Base-by-base conservation (phyloP, 2,888 invertebrate species). In the Trypoxylon attenuatum region DNA sequence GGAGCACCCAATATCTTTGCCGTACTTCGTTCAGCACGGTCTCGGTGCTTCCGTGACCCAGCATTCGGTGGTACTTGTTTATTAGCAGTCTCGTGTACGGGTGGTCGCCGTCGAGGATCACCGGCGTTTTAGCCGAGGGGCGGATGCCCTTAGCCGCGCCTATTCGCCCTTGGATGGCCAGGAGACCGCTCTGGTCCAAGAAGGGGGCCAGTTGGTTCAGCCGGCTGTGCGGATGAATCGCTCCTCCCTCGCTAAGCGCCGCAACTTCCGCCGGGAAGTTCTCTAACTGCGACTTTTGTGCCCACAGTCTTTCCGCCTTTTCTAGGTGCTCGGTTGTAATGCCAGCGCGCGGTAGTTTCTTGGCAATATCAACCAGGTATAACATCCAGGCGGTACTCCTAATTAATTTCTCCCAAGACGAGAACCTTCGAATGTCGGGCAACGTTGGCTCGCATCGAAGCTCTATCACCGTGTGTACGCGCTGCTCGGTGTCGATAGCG, bases 1-100 rank as follows among this genome's bases (percentile, higher is more conserved):
- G 29, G 3, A 51, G 8, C 2, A 71, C 41, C 59, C 51, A 73
- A 46, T 58, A 69, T 25, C 42, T 49, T 16, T 71, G 63, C 5
- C 62, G 22, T 19, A 73, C 10, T 39, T 69, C 69, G 41, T 71
- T 71, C 5, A 73, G 15, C 0, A 69, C 64, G 2, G 61, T 66
- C n/a, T 73, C 59, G 5, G 38, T 18, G 29, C 51, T 63, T n/a
- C 41, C 64, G 22, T 73, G 61, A 4, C 41, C n/a, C 18, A 33
- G 42, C 5, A 18, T 25, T 22, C n/a, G 15, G 42, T 73, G 69
- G 65, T 29, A 29, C 8, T 29, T n/a, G 29, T 8, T n/a, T 2
- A 29, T 29, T 8, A 29, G 29, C n/a, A 29, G 25, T 21, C 47
- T 21, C 2, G 54, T 47, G 6, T 23, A 10, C 2, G 39, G 53